These are phyloP conservation scores for Machaerirhynchus nigripectus DNA, from an alignment of 2,113 vertebrate genomes.

Conservation along the genomic window DNA sequence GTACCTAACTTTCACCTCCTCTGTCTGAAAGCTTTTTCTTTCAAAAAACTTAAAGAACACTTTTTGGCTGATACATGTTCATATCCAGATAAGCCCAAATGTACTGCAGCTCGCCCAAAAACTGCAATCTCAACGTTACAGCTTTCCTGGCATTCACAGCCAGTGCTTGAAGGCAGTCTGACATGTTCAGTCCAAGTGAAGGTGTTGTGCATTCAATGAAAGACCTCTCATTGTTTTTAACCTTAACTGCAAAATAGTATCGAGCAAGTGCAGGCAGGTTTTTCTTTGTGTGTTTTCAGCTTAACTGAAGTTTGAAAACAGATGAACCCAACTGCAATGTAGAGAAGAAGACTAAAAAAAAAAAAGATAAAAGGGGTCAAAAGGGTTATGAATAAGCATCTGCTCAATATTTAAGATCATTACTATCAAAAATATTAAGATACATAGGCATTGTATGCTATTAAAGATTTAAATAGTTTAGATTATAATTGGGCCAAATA, in stretches of 20 bases:
- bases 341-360: neutral
- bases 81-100: neutral
- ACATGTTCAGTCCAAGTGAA: conserved; percentile 40
- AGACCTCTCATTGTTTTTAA: conserved; percentile 49
- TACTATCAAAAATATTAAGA: neutral
- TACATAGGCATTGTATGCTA: neutral
- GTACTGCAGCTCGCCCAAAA: neutral
- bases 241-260: neutral
- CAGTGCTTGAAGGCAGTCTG: conserved; percentile 18
- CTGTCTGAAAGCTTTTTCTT: neutral
- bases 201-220: conserved; percentile 12
- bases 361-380: neutral
- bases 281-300: conserved; percentile 18
- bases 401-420: neutral
- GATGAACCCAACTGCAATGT: neutral
- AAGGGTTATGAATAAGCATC: neutral
- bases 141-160: conserved; percentile 37
- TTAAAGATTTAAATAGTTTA: neutral
- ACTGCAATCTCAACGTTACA: neutral
- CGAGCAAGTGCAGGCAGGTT: neutral
- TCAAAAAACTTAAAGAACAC: neutral
- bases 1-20: neutral
- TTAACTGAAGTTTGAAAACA: conserved; percentile 8
- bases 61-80: neutral
- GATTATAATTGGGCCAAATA: neutral